Evolutionary conservation across 2,888 invertebrate genomes (phyloP).

Genomic region (Xestia rhomboidea): DNA sequence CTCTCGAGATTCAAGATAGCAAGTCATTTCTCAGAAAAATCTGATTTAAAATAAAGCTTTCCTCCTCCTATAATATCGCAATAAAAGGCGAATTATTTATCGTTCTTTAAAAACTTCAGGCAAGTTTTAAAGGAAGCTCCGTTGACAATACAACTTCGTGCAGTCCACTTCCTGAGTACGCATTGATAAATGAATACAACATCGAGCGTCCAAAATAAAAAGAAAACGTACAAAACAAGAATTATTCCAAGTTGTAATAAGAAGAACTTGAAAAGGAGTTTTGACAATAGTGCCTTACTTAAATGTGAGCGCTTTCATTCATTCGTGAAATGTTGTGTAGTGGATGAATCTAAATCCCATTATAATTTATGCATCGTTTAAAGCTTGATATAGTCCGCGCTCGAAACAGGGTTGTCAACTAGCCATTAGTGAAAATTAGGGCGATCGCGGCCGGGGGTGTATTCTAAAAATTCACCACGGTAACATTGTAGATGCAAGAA

Average conservation of each 20-base stretch:
- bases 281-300: constrained; percentile 69
- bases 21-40: constrained; percentile 34
- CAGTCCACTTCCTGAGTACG: constrained; percentile 66
- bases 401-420: constrained; percentile 78
- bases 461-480: constrained; percentile 81
- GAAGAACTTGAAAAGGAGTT: constrained; percentile 63
- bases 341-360: constrained; percentile 41
- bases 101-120: constrained; percentile 50
- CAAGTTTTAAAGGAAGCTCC: constrained; percentile 57
- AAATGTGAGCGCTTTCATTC: constrained; percentile 47
- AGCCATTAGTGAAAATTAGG: constrained; percentile 85
- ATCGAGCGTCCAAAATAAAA: constrained; percentile 65
- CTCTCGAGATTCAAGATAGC: constrained; percentile 27
- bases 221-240: constrained; percentile 41
- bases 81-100: constrained; percentile 56
- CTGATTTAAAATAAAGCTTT: constrained; percentile 40
- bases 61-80: constrained; percentile 33
- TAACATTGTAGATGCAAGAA: constrained; percentile 77
- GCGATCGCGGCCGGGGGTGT: constrained; percentile 70
- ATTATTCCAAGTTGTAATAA: constrained; percentile 37
- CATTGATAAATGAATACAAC: constrained; percentile 72
- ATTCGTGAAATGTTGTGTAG: constrained; percentile 23
- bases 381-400: constrained; percentile 66
- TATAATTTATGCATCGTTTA: constrained; percentile 59
- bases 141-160: constrained; percentile 63